Evolutionary conservation across 2,113 vertebrate species (phyloP).

Genomic region (Seriola aureovittata): DNA sequence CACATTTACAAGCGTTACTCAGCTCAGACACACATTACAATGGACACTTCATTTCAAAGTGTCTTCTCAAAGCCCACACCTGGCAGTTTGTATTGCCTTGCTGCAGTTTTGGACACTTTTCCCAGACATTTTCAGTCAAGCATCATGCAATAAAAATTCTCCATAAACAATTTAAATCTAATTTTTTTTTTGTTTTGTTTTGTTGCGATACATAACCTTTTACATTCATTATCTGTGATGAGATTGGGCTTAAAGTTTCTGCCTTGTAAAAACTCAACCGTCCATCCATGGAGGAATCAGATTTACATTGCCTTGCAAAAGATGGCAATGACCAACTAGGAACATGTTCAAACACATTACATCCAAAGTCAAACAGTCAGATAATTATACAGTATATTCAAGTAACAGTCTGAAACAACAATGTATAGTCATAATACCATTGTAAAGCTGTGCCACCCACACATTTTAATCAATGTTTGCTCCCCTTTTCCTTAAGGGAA

Average conservation of each 20-base stretch:
- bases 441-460: slow-evolving; percentile 70
- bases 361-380: slow-evolving; percentile 56
- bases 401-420: slow-evolving; percentile 67
- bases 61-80: slow-evolving; percentile 31
- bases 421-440: slow-evolving; percentile 40
- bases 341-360: slow-evolving; percentile 44
- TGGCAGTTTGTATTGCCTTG: neutral
- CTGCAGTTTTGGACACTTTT: slow-evolving; percentile 27
- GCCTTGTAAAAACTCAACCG: slow-evolving; percentile 60
- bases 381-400: slow-evolving; percentile 47
- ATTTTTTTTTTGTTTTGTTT: neutral
- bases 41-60: slow-evolving; percentile 43
- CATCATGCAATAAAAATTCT: slow-evolving; percentile 44
- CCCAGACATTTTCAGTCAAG: slow-evolving; percentile 30
- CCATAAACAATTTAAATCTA: slow-evolving; percentile 27
- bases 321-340: slow-evolving; percentile 26
- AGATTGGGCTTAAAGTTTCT: slow-evolving; percentile 52
- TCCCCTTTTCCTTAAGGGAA: slow-evolving; percentile 18
- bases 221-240: slow-evolving; percentile 75
- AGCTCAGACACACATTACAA: slow-evolving; percentile 18
- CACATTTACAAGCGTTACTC: slow-evolving; percentile 22
- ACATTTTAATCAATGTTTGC: slow-evolving; percentile 35
- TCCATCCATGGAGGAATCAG: slow-evolving; percentile 38
- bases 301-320: slow-evolving; percentile 31
- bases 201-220: slow-evolving; percentile 61